Evolutionary conservation across 2,113 vertebrate species (phyloP), one percentile per base, ranked within the genome.

Genomic region (Salvelinus fontinalis): DNA sequence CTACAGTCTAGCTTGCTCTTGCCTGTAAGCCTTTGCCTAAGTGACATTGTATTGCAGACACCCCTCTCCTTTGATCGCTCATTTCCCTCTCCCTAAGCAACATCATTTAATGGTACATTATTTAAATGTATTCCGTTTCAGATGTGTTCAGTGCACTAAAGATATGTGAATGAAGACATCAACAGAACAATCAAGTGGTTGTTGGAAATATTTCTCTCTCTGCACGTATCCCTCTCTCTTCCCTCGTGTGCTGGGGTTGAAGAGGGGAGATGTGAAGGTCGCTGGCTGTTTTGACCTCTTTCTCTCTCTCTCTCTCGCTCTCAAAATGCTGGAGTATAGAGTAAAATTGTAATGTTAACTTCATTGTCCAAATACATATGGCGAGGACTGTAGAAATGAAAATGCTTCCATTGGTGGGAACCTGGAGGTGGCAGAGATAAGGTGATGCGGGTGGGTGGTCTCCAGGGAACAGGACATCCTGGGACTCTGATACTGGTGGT

Each of bases 401-500:
- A 90, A 80, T 75, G 72, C 85, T 80, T 85, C 77, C 13, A 31
- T 71, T 73, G 78, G 82, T 89, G 87, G 86, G 89, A 91, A 92
- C 76, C 70, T 3, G 39, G 39, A 44, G 39, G 9, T 9, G 39
- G 39, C 39, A 54, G 70, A 77, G 90, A 91, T 90, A 92, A 88
- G 84, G 54, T 34, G 12, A 1, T 73, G 79, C 48, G 72, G 74
- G 78, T 81, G 83, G 88, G 81, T 83, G 85, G 84, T 91, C 87
- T 91, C 81, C 75, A 85, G 79, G 82, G 93, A 92, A 93, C 92
- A 89, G 77, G 71, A 81, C 87, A 91, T 90, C 83, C 91, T 87
- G 82, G 75, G 75, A 80, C 83, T 81, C 84, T 85, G 84, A 90
- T 90, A 90, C 81, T 29, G 51, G 67, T 66, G 73, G 34, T 49